Evolutionary conservation across 2,888 invertebrate genomes (phyloP), one percentile per base, ranked within the genome.

Genomic region (Sussaba pulchella): DNA sequence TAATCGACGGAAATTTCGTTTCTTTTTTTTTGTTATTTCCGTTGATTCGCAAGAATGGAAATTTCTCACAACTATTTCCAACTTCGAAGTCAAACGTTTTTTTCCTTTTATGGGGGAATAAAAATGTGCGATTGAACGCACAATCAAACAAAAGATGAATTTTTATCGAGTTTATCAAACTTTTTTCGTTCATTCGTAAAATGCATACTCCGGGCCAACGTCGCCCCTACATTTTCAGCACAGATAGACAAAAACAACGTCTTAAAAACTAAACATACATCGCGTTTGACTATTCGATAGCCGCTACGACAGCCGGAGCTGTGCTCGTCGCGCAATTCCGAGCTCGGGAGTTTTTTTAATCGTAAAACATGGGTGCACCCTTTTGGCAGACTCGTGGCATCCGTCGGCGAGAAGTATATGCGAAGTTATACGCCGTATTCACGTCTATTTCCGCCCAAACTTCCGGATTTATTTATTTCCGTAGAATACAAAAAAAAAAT

Each of bases 151-250:
- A 52, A 73, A 74, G 31, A 47, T 57, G 59, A 67, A 67, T 59
- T 67, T 67, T 75, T 75, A 67, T 67, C 59, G 67, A 78, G 67
- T 54, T 36, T 69, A 70, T 74, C n/a, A 64, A 73, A 64, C 41
- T 61, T 57, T 14, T 45, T 64, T 64, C 70, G 63, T 70, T 70
- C 31, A n/a, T 64, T 41, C 57, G 10, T 52, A 41, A 70, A 79
- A 79, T 74, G 59, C 43, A 79, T 57, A 70, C 57, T 64, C 54
- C 78, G 21, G 66, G 59, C 31, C 73, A 57, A 66, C 43, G 54
- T 57, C 31, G 12, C 45, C 47, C 31, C 64, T 73, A 66, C 21
- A 74, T 19, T 66, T 66, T 45, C 63, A 74, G 57, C 73, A 74
- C 73, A 43, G 24, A 57, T 66, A 57, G 43, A 73, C 64, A 64